Base-by-base conservation (phyloP, 92 coral and sea anemone genomes). In the Actinernus sp. region DNA sequence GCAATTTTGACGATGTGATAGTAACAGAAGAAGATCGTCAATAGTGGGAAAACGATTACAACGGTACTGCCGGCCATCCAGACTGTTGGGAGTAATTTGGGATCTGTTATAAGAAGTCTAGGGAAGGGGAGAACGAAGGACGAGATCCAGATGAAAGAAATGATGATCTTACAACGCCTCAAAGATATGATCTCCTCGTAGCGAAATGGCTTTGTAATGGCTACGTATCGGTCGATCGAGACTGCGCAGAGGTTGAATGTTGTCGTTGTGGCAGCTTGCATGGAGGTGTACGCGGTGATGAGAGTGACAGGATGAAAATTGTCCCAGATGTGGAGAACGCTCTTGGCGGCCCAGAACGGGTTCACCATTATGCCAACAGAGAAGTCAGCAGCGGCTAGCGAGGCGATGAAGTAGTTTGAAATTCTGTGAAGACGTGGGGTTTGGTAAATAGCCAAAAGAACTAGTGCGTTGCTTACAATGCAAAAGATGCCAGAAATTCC, bases 331-430 rank as follows among this genome's bases (percentile, higher is more conserved):
- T 75, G 66, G 0, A 87, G 55, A 0, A 33, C 75, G 68, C 89
- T 82, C 24, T 60, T 81, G 14, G 93, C 62, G 18, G 73, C 81
- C 88, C 88, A 87, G 29, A 87, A 44, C 8, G 93, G 93, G 34
- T 71, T 68, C n/a, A 87, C 65, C 1, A 87, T 9, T 22, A 83
- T 12, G 1, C 93, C 93, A 1, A 87, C 93, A 0, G 71, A 64
- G 18, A 87, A 75, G 59, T 87, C 93, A 0, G 90, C 93, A 3
- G 41, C 70, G 0, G 89, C 93, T 20, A 87, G 57, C 22, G 93
- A 87, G 5, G 85, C 84, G 32, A 87, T 87, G 58, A 58, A 87
- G 20, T 75, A 82, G 66, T 87, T 87, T 26, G 93, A 87, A 24
- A 75, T 52, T 9, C 85, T 54, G 9, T 87, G 93, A 11, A 87